Percentiles rank a stretch among this genome's conserved stretches.
phyloP scores from a whole-genome alignment of 2,888 invertebrate species.

The Argyresthia goedartella region DNA sequence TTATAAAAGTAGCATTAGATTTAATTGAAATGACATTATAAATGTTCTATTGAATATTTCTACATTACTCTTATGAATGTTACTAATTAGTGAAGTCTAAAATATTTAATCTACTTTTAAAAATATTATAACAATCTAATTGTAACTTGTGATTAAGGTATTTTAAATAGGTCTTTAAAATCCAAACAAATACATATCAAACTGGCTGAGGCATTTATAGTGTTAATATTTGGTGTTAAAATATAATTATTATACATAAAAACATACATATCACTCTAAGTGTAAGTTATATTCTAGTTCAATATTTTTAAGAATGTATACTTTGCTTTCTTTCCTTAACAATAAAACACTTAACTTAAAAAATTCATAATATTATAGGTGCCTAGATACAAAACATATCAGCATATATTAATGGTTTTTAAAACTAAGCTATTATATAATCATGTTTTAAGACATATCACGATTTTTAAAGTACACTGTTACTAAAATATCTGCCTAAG shows the following conservation, averaged over 20 bases:
- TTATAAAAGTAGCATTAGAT: neutral
- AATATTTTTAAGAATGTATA: neutral
- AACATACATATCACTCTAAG: constrained; percentile 23
- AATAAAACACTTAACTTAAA: no score
- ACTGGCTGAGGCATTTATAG: constrained; percentile 69
- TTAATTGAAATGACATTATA: constrained; percentile 18
- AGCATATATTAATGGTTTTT: constrained; percentile 17
- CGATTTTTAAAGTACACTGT: constrained; percentile 15
- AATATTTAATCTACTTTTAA: constrained; percentile 17
- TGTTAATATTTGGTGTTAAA: constrained; percentile 50
- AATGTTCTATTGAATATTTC: constrained; percentile 21
- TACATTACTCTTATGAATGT: constrained; percentile 36
- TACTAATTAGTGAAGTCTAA: constrained; percentile 13
- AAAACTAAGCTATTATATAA: constrained; percentile 3
- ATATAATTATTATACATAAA: constrained; percentile 18
- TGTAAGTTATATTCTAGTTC: neutral
- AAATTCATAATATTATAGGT: constrained; percentile 36
- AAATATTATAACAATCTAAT: constrained; percentile 37
- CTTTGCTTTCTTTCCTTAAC: neutral
- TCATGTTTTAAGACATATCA: constrained; percentile 20
- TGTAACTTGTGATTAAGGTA: constrained; percentile 28
- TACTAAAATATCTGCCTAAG: constrained; percentile 30
- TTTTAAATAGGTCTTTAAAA: constrained; percentile 47
- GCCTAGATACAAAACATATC: constrained; percentile 53
- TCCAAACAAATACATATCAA: constrained; percentile 64